Evolutionary conservation across 1,140 invertebrate genomes (phyloP).

Genomic region (Zaprionus ornatus): DNA sequence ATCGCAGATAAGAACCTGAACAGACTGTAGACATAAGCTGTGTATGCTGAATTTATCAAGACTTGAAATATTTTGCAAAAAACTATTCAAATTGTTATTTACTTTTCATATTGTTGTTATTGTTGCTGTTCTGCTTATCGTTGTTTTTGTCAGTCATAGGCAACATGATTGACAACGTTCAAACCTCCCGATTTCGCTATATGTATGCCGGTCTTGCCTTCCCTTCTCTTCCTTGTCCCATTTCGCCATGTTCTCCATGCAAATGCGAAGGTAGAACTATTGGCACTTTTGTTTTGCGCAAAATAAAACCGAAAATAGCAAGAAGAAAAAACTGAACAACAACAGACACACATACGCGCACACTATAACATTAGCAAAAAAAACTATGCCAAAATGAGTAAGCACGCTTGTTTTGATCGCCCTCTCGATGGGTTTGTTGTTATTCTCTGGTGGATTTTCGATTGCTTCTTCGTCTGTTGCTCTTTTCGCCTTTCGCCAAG

Average conservation of each 20-base stretch:
- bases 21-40: not conserved
- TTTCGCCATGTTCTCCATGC: slow-evolving; percentile 28
- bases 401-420: slow-evolving; percentile 30
- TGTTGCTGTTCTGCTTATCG: slow-evolving; percentile 18
- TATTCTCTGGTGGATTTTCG: not conserved
- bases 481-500: slow-evolving; percentile 19
- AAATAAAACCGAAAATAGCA: slow-evolving; percentile 34
- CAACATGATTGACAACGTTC: slow-evolving; percentile 36
- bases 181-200: slow-evolving; percentile 2
- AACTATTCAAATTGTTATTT: slow-evolving; percentile 2
- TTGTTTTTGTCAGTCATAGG: slow-evolving; percentile 37
- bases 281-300: slow-evolving; percentile 49
- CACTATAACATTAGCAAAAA: slow-evolving; percentile 14
- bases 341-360: slow-evolving; percentile 16
- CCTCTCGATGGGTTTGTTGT: slow-evolving; percentile 21
- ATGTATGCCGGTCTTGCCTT: not conserved
- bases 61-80: slow-evolving; percentile 5
- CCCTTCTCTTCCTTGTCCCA: not conserved
- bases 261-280: slow-evolving; percentile 22
- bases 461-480: slow-evolving; percentile 2
- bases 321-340: slow-evolving; percentile 18
- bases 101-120: slow-evolving; percentile 2
- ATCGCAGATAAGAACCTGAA: slow-evolving; percentile 8
- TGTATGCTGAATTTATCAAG: not conserved
- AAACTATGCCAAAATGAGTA: slow-evolving; percentile 54